Evolutionary conservation across 2,113 vertebrate species (phyloP).

Genomic region (zebrafish (Danio rerio)): DNA sequence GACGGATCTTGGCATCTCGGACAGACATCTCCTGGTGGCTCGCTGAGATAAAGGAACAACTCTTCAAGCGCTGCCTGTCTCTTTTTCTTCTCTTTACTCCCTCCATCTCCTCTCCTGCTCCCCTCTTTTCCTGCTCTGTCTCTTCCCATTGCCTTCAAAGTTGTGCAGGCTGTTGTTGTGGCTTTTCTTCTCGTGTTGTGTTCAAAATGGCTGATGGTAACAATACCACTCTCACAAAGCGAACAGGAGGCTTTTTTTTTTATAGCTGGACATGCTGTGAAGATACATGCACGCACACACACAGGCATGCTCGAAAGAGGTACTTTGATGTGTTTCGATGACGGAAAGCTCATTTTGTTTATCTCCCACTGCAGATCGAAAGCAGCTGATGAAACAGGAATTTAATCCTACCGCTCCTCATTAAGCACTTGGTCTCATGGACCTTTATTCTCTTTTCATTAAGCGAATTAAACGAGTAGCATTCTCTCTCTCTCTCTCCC

Average conservation of each 20-base stretch:
- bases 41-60: slow-evolving; percentile 54
- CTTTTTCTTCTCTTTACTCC: slow-evolving; percentile 50
- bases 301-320: slow-evolving; percentile 25
- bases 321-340: slow-evolving; percentile 54
- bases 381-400: slow-evolving; percentile 55
- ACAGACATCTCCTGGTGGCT: slow-evolving; percentile 80
- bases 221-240: slow-evolving; percentile 16
- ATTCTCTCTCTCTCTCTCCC: slow-evolving; percentile 23
- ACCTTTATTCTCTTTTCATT: slow-evolving; percentile 62
- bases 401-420: slow-evolving; percentile 57
- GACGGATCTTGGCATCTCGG: slow-evolving; percentile 86
- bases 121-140: slow-evolving; percentile 50
- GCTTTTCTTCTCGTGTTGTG: slow-evolving; percentile 33
- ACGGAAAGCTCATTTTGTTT: slow-evolving; percentile 53
- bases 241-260: slow-evolving; percentile 23
- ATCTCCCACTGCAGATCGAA: slow-evolving; percentile 55
- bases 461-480: slow-evolving; percentile 53
- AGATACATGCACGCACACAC: slow-evolving; percentile 8
- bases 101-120: slow-evolving; percentile 39
- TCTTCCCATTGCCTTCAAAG: slow-evolving; percentile 54
- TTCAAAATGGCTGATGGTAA: slow-evolving; percentile 60
- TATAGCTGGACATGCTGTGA: slow-evolving; percentile 42
- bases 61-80: slow-evolving; percentile 54
- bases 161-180: slow-evolving; percentile 42
- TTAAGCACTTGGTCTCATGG: slow-evolving; percentile 53